Percentiles rank a stretch among this genome's conserved stretches.
Evolutionary conservation across 2,888 invertebrate species (phyloP).

Genomic region (Thereva unica): DNA sequence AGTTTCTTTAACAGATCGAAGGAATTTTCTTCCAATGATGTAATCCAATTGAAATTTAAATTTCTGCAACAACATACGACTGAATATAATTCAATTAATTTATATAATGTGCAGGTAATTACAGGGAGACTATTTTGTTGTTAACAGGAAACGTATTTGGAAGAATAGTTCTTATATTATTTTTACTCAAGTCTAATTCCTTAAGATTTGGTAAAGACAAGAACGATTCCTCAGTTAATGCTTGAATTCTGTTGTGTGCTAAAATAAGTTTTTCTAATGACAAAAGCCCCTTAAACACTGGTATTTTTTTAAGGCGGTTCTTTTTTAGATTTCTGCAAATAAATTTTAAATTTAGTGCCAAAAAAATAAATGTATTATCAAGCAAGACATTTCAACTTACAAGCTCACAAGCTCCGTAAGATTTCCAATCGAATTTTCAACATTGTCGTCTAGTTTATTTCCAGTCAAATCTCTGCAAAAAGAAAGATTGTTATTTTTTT

Average conservation of each 20-base stretch:
- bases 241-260: constrained; percentile 77
- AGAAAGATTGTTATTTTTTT: constrained; percentile 22
- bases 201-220: constrained; percentile 67
- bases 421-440: constrained; percentile 58
- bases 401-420: constrained; percentile 61
- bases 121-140: constrained; percentile 49
- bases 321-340: constrained; percentile 65
- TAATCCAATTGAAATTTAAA: constrained; percentile 74
- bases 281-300: constrained; percentile 76
- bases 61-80: constrained; percentile 60
- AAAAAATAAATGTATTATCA: background rate
- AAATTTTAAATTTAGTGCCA: background rate
- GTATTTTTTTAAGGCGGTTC: constrained; percentile 78
- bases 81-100: constrained; percentile 29
- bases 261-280: constrained; percentile 76
- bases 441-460: constrained; percentile 61
- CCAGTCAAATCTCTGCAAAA: constrained; percentile 63
- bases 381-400: constrained; percentile 52
- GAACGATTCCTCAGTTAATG: constrained; percentile 84
- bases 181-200: constrained; percentile 58
- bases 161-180: constrained; percentile 56
- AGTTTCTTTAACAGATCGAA: constrained; percentile 74
- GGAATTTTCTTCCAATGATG: constrained; percentile 69
- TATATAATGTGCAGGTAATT: constrained; percentile 11
- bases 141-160: constrained; percentile 62